Base-by-base conservation (phyloP, 2,888 invertebrate species). In the Laothoe populi region DNA sequence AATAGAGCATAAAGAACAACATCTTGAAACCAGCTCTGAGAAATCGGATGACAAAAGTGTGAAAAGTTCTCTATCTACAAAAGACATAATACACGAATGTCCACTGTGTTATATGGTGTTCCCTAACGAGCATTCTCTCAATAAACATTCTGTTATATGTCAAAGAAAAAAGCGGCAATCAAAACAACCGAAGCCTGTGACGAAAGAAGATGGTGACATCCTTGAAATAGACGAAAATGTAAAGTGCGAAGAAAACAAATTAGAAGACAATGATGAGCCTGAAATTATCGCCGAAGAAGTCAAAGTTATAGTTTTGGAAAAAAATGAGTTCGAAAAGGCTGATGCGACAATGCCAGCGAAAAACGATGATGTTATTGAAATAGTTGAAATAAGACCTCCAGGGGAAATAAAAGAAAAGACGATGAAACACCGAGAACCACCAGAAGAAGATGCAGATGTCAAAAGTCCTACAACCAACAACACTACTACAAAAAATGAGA, bases 41-140 rank as follows among this genome's bases (percentile, higher is more conserved):
- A 92, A 90, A 69, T 88, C 90, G 0, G 91, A 92, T 63, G 90
- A 90, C 62, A 92, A 90, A 71, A 90, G 88, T 70, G 84, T 86
- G 1, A 87, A 90, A 63, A 90, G 90, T 70, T 80, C 86, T 0
- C 70, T 92, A 31, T 90, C 91, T 1, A 88, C 93, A 13, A 91
- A 82, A 75, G 93, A 93, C 63, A 93, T 93, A 59, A 93, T 93
- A 71, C 93, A 93, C 59, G 93, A 93, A 74, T 93, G 93, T 71
- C 85, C 92, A 40, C 82, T 91, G 16, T 93, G 93, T 69, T 93
- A 93, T 67, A 93, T 93, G 93, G 93, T 93, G 1, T 93, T 93
- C 71, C 93, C 93, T 10, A 93, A 93, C 66, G 93, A 92, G 63
- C 92, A 92, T 74, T 92, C 93, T 0, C 71, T 93, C 10, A 92